Base-by-base conservation (phyloP, 2,113 vertebrate genomes). In the Pleuronectes platessa region DNA sequence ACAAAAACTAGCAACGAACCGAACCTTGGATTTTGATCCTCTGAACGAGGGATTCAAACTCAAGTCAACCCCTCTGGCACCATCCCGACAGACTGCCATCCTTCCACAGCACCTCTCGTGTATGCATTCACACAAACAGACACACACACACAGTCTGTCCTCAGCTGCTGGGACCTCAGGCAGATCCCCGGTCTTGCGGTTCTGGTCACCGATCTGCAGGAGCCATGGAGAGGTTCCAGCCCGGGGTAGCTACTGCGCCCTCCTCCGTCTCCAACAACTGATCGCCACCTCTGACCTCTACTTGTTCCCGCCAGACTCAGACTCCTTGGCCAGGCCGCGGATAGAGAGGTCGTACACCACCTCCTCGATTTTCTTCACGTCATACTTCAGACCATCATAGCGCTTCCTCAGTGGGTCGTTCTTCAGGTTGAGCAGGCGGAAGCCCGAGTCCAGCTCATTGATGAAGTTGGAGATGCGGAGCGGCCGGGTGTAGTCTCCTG, bases 341-440 rank as follows among this genome's bases (percentile, higher is more conserved):
- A 99, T 99, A 0, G 98, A 99, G 79, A 99, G 88, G 77, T 99
- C 98, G 0, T 99, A 99, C 69, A 99, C 98, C 83, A 99, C 98
- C 76, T 99, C 98, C 91, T 99, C 98, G 0, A 99, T 98, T 83
- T 99, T 99, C 94, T 99, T 99, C 89, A 99, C 98, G 0, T 99
- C 98, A 0, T 99, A 99, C 81, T 99, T 99, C 58, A 99, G 94
- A 86, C 98, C 98, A 1, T 99, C 98, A 0, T 99, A 99, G 17
- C 98, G 97, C 76, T 99, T 99, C 81, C 98, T 92, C 80, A 99
- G 92, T 1, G 98, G 98, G 92, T 99, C 98, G 0, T 99, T 99
- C 89, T 99, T 99, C 89, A 99, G 91, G 92, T 99, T 99, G 83
- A 99, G 97, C 62, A 99, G 95, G 0, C 98, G 97, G 91, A 99